Conservation (phyloP, 2,888 invertebrate genomes). For the Diogma glabrata region DNA sequence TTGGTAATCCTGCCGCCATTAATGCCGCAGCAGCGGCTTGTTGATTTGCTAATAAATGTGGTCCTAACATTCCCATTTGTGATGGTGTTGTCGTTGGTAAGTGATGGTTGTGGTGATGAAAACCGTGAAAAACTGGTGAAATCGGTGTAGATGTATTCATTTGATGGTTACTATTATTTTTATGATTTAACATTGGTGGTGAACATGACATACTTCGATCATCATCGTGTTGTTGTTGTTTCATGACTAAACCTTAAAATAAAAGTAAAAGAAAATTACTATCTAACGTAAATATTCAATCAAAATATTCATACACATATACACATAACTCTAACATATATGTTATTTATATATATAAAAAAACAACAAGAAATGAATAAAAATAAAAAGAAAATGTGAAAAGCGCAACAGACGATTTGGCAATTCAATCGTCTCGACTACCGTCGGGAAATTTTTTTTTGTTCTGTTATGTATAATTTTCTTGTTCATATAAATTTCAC, state of each 20-base stretch:
- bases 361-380: slow-evolving; percentile 2
- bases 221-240: slow-evolving; percentile 27
- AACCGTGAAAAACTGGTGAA: slow-evolving; percentile 29
- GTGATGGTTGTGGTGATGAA: slow-evolving; percentile 21
- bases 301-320: not conserved
- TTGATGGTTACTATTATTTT: slow-evolving; percentile 1
- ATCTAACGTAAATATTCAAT: not conserved
- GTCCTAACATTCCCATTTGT: slow-evolving; percentile 35
- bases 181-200: slow-evolving; percentile 27
- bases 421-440: slow-evolving; percentile 10
- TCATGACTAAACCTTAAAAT: slow-evolving; percentile 32
- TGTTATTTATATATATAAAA: not conserved
- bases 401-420: slow-evolving; percentile 10
- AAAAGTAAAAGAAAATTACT: slow-evolving; percentile 8
- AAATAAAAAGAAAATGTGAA: slow-evolving; percentile 7
- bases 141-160: slow-evolving; percentile 13
- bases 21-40: slow-evolving; percentile 31
- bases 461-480: slow-evolving; percentile 1
- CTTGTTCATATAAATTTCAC: too few relatives aligned
- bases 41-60: slow-evolving; percentile 31
- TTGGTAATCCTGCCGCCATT: slow-evolving; percentile 34
- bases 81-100: slow-evolving; percentile 30
- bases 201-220: slow-evolving; percentile 32
- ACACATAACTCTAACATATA: too few relatives aligned
- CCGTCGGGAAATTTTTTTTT: slow-evolving; percentile 7